Evolutionary conservation across 2,888 invertebrate genomes (phyloP), one percentile per base, ranked within the genome.

Genomic region (Prionchulus punctatus): DNA sequence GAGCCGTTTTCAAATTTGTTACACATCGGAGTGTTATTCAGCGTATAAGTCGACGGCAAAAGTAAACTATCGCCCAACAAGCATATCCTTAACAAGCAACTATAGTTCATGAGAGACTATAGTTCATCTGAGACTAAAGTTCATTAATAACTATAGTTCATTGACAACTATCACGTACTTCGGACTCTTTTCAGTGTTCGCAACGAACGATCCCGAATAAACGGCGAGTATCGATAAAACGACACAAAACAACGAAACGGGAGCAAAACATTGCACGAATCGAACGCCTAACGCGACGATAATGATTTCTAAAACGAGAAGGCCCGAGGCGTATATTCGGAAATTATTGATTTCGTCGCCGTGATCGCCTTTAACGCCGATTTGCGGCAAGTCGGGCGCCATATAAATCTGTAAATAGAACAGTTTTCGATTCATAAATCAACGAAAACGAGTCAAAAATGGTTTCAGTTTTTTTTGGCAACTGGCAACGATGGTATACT

Each of bases 241-340:
- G 64, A 99, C 98, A 75, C 96, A 96, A 60, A 87, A 86, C 63
- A 98, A 80, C 50, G 96, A 96, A 59, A 98, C 79, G 1, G 94
- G 86, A 30, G 98, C 96, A 72, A 98, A 91, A 78, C 92, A 92
- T 79, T 94, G 96, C 67, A 99, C 98, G 73, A 98, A 96, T 73
- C 87, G 87, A 56, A 98, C 96, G 54, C 98, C 98, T 62, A 96
- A 78, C 18, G 69, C 69, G 61, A 98, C 96, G 64, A 88, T 83
- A 59, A 79, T 80, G 66, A 91, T 87, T 83, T 96, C 89, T 63
- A 94, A 75, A 61, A 86, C 69, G 53, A 98, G 81, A 57, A 98
- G 77, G 27, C 84, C 75, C 2, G 94, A 88, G 58, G 94, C 96
- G 75, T 94, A 98, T 55, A 96, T 85, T 45, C 98, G 83, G 75